Evolutionary conservation across 1,140 invertebrate species (phyloP).

Genomic region (Amphibalanus amphitrite): DNA sequence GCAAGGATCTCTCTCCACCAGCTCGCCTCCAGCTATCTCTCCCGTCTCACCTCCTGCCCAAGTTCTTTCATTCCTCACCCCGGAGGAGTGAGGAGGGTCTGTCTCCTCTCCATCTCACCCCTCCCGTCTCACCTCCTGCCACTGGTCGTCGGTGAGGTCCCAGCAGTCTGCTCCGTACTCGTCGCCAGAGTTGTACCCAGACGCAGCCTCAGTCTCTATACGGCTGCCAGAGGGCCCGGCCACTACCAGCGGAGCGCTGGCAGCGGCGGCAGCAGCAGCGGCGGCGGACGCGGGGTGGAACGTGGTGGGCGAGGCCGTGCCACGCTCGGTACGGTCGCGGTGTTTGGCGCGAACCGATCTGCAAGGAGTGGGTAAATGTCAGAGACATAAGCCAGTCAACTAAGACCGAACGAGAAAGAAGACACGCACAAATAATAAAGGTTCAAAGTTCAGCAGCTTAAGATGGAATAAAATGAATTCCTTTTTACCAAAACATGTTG

Average conservation of each 20-base stretch:
- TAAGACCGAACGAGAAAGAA: too few species aligned
- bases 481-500: too few species aligned
- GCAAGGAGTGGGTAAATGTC: background rate
- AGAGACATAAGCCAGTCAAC: too few species aligned
- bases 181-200: conserved; percentile 58
- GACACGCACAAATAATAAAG: too few species aligned
- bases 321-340: conserved; percentile 16
- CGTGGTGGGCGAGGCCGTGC: conserved; percentile 15
- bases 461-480: too few species aligned
- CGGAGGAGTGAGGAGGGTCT: too few species aligned
- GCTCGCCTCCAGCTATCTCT: too few species aligned
- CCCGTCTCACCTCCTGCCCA: too few species aligned
- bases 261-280: conserved; percentile 12
- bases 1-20: too few species aligned
- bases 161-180: conserved; percentile 44
- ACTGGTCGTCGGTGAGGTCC: conserved; percentile 37
- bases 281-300: conserved; percentile 12
- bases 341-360: conserved; percentile 18
- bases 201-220: conserved; percentile 22
- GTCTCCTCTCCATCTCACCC: too few species aligned
- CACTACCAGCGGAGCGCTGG: conserved; percentile 19
- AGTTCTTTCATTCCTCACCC: too few species aligned
- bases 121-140: conserved; percentile 38
- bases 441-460: too few species aligned
- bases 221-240: conserved; percentile 14